Conservation (phyloP, 2,888 invertebrate species). For the Lobophora halterata region DNA sequence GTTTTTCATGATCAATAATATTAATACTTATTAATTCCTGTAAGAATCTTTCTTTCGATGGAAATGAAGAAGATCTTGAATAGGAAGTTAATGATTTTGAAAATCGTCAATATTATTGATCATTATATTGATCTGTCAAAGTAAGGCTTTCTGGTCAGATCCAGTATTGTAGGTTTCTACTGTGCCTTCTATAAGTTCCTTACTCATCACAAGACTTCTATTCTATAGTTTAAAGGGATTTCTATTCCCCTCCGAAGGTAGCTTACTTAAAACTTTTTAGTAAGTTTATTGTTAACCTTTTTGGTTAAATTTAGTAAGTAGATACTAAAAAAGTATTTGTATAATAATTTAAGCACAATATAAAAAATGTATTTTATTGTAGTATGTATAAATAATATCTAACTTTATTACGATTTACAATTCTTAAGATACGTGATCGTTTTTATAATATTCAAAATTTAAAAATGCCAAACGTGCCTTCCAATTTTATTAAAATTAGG, state of each 20-base stretch:
- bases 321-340: too few species aligned
- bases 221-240: slow-evolving; percentile 11
- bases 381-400: too few species aligned
- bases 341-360: too few species aligned
- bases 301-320: not conserved
- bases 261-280: slow-evolving; percentile 10
- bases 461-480: slow-evolving; percentile 3
- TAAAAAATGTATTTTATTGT: too few species aligned
- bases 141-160: slow-evolving; percentile 34
- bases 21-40: too few species aligned
- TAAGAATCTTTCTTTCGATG: too few species aligned
- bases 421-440: too few species aligned
- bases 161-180: slow-evolving; percentile 28
- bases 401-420: too few species aligned
- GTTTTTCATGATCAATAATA: too few species aligned
- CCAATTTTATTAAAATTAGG: not conserved
- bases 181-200: slow-evolving; percentile 45
- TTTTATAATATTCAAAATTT: not conserved
- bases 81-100: too few species aligned
- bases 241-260: slow-evolving; percentile 7
- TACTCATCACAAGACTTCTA: slow-evolving; percentile 37
- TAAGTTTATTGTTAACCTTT: not conserved
- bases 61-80: too few species aligned
- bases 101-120: not conserved
- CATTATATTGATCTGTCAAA: slow-evolving; percentile 6